Conservation (phyloP, 2,888 invertebrate genomes). For the Phragmatobia fuliginosa region DNA sequence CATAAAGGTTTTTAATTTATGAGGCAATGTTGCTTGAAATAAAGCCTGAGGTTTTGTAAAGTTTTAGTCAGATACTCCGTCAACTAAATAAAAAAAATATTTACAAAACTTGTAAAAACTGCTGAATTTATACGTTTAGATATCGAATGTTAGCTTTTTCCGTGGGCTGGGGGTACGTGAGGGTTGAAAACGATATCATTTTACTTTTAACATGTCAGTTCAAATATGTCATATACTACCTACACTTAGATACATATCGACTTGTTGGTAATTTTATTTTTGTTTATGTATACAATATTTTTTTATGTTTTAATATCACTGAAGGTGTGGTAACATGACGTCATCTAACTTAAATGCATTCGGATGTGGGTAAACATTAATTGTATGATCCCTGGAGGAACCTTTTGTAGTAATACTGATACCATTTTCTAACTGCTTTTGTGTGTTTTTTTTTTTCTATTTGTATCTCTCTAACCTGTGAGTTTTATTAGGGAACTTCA, state of each 20-base stretch:
- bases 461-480: too few relatives aligned
- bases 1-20: not conserved
- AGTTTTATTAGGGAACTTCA: too few relatives aligned
- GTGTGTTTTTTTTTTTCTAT: too few relatives aligned
- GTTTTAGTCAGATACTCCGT: not conserved
- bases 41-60: not conserved
- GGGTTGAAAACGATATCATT: not conserved
- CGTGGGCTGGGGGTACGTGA: not conserved
- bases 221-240: not conserved
- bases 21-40: not conserved
- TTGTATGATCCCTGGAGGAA: too few relatives aligned
- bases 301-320: too few relatives aligned
- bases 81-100: not conserved
- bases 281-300: not conserved
- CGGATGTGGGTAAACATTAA: too few relatives aligned
- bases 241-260: not conserved
- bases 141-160: not conserved
- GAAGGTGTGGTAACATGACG: too few relatives aligned
- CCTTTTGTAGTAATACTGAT: too few relatives aligned
- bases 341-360: too few relatives aligned
- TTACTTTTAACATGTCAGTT: not conserved
- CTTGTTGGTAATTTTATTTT: not conserved
- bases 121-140: not conserved
- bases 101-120: not conserved
- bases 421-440: too few relatives aligned